A percentile compares a stretch with the other conserved stretches of the same genome.
These are phyloP conservation scores for Oncorhynchus nerka DNA, from an alignment of 2,113 vertebrate species.

Conservation along the genomic window DNA sequence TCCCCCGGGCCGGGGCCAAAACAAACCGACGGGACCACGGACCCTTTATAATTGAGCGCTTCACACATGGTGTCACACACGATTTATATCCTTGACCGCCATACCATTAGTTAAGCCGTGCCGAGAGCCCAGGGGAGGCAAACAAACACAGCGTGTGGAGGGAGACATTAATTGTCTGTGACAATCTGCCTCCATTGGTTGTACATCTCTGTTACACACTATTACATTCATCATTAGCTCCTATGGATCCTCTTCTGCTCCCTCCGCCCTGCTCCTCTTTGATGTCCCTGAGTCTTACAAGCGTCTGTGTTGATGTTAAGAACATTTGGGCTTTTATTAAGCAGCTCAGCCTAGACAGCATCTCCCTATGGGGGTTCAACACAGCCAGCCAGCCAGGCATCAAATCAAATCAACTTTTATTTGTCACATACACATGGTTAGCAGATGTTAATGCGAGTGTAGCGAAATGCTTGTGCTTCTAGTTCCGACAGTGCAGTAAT, in stretches of 20 bases:
- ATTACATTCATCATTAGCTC: slow-evolving; percentile 76
- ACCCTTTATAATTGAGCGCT: slow-evolving; percentile 73
- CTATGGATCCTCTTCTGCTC: slow-evolving; percentile 53
- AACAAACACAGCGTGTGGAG: slow-evolving; percentile 67
- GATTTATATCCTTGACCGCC: slow-evolving; percentile 73
- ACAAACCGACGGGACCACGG: slow-evolving; percentile 53
- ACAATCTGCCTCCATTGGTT: slow-evolving; percentile 73
- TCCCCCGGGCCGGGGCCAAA: slow-evolving; percentile 51
- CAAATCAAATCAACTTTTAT: too few relatives aligned
- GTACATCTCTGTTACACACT: slow-evolving; percentile 82
- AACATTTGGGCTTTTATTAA: too few relatives aligned
- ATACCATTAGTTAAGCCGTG: slow-evolving; percentile 81
- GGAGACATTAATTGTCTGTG: slow-evolving; percentile 80
- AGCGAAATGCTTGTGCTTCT: too few relatives aligned
- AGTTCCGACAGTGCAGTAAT: too few relatives aligned
- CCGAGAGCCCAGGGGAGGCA: slow-evolving; percentile 60
- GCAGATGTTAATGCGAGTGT: too few relatives aligned
- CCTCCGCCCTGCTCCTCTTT: slow-evolving; percentile 10
- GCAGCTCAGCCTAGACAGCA: background rate
- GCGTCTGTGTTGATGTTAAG: slow-evolving; percentile 1
- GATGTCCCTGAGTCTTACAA: slow-evolving; percentile 42
- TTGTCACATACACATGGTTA: too few relatives aligned
- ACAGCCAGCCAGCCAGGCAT: background rate
- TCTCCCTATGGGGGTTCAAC: slow-evolving; percentile 19
- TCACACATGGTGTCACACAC: slow-evolving; percentile 78